Conservation (phyloP, 2,797 vertebrate genomes). For the Thalassophryne amazonica region DNA sequence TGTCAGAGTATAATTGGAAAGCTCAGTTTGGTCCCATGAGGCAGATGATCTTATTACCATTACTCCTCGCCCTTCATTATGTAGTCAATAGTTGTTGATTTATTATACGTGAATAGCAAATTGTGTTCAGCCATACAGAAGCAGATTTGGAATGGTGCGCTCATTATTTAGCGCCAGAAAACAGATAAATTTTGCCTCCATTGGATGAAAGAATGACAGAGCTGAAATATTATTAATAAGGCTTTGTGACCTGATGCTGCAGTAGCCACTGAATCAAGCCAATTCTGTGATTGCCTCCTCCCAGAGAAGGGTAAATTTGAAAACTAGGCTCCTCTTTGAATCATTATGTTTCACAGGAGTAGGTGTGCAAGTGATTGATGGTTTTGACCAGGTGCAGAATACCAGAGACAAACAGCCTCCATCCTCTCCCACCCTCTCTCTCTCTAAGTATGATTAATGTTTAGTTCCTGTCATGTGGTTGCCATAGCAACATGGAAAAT, state of each 20-base stretch:
- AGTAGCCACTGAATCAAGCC: too few species aligned
- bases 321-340: too few species aligned
- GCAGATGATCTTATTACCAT: constrained; percentile 4
- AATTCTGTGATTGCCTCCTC: too few species aligned
- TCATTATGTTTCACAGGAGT: constrained; percentile 2
- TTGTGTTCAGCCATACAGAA: not conserved
- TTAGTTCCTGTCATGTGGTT: constrained; percentile 60
- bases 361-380: constrained; percentile 49
- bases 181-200: too few species aligned
- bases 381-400: constrained; percentile 55
- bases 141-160: not conserved
- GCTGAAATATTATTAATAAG: too few species aligned
- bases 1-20: constrained; percentile 16
- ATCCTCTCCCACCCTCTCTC: constrained; percentile 27
- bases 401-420: constrained; percentile 28
- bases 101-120: constrained; percentile 31
- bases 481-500: constrained; percentile 56
- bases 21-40: constrained; percentile 13
- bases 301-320: constrained; percentile 16
- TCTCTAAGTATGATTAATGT: constrained; percentile 66
- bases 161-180: not conserved
- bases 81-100: constrained; percentile 12
- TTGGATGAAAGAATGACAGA: too few species aligned
- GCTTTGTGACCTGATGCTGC: too few species aligned
- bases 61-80: constrained; percentile 17